Evolutionary conservation across 2,888 invertebrate species (phyloP).

Genomic region (Meandrusa payeni): DNA sequence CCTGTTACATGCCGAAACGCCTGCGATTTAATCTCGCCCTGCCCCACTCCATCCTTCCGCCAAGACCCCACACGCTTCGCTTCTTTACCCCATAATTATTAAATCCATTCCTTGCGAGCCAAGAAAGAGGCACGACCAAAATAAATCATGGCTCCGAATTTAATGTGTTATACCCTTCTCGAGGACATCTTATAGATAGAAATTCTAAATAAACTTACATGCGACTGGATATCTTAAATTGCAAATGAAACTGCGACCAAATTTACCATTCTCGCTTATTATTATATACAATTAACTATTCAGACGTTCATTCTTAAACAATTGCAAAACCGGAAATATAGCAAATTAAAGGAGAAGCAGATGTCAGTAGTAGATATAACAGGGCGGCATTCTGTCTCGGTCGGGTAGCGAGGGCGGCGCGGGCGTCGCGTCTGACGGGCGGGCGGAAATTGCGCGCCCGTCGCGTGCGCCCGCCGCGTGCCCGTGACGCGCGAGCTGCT

Average conservation of each 20-base stretch:
- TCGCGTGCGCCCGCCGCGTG: conserved; percentile 63
- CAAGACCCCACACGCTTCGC: conserved; percentile 67
- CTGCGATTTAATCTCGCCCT: conserved; percentile 75
- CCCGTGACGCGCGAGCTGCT: conserved; percentile 63
- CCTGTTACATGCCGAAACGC: conserved; percentile 77
- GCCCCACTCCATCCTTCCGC: conserved; percentile 68
- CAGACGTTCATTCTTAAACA: too few species aligned
- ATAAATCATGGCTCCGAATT: conserved; percentile 35
- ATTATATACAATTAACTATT: too few species aligned
- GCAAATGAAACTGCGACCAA: conserved; percentile 1
- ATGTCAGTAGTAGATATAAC: conserved; percentile 1
- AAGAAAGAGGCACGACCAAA: conserved; percentile 57
- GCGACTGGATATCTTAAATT: conserved; percentile 9
- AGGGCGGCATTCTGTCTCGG: conserved; percentile 27
- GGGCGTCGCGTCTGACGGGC: conserved; percentile 59
- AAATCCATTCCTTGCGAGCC: conserved; percentile 64
- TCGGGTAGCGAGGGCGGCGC: conserved; percentile 31
- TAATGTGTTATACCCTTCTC: conserved; percentile 26
- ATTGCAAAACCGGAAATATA: not conserved
- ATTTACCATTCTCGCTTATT: too few species aligned
- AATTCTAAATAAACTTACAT: conserved; percentile 12
- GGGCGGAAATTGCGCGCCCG: conserved; percentile 76
- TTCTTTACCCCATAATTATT: conserved; percentile 74
- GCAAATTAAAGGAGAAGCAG: conserved; percentile 2
- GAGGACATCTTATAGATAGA: conserved; percentile 26